Conservation (phyloP, 1,140 invertebrate species). For the Trichonephila clavata region DNA sequence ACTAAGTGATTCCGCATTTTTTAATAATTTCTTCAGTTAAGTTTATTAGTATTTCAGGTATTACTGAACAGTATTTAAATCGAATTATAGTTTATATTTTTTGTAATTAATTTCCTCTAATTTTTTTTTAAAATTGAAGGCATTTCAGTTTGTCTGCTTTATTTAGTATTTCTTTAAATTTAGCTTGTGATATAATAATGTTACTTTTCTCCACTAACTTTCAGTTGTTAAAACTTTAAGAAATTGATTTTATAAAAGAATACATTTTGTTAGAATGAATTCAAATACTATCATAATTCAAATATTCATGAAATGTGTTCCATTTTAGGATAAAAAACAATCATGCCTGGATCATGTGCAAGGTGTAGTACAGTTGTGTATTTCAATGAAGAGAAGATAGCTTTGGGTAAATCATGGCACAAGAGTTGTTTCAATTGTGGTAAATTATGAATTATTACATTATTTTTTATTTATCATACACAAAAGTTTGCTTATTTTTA, state of each 20-base stretch:
- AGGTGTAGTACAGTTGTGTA: conserved; percentile 84
- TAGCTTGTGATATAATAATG: not conserved
- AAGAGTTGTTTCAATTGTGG: conserved; percentile 84
- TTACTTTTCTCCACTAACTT: not conserved
- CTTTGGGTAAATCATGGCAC: conserved; percentile 83
- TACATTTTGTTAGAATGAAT: not conserved
- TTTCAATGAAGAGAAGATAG: conserved; percentile 84
- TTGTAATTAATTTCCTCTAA: too few relatives aligned
- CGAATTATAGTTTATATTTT: too few relatives aligned
- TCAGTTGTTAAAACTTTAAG: not conserved
- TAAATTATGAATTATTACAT: conserved; percentile 79
- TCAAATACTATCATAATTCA: not conserved
- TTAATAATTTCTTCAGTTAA: too few relatives aligned
- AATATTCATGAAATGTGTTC: not conserved
- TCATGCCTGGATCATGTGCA: conserved; percentile 83
- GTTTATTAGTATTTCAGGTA: too few relatives aligned
- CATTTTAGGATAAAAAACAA: not conserved
- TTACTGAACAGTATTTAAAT: too few relatives aligned
- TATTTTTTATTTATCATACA: too few relatives aligned
- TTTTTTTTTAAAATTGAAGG: too few relatives aligned
- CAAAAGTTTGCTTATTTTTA: too few relatives aligned
- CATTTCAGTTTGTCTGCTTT: too few relatives aligned
- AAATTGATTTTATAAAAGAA: not conserved
- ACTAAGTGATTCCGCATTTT: too few relatives aligned
- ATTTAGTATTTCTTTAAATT: too few relatives aligned